phyloP scores from a whole-genome alignment of 2,797 vertebrate genomes.

The Chloroceryle inda region DNA sequence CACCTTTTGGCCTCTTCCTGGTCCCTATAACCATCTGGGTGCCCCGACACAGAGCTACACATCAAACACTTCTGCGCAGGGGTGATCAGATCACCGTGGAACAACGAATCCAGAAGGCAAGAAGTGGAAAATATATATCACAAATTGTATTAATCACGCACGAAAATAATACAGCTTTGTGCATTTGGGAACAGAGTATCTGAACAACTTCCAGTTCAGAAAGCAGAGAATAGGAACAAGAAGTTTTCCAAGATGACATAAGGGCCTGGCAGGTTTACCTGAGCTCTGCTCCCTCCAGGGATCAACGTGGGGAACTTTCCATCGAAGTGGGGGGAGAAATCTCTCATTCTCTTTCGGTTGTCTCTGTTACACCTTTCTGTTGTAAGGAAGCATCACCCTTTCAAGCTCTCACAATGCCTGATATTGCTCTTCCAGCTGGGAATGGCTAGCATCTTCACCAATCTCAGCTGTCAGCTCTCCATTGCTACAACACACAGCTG shows the following conservation, averaged over 20 bases:
- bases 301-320: background rate
- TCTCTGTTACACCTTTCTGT: background rate
- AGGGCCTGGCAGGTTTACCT: background rate
- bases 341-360: background rate
- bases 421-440: background rate
- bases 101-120: background rate
- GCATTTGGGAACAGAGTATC: background rate
- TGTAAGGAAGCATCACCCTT: background rate
- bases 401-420: background rate
- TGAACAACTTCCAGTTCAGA: slow-evolving; percentile 17
- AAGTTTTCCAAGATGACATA: slow-evolving; percentile 1
- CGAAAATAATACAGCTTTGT: background rate
- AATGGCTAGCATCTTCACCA: background rate
- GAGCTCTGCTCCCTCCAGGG: background rate
- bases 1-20: background rate
- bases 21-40: background rate
- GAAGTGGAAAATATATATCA: background rate
- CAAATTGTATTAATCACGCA: background rate
- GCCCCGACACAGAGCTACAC: background rate
- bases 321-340: background rate
- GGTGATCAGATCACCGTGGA: background rate
- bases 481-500: background rate
- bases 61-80: background rate
- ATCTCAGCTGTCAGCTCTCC: background rate
- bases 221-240: background rate